Evolutionary conservation across 2,113 vertebrate genomes (phyloP).

Genomic region (Anseranas semipalmata): DNA sequence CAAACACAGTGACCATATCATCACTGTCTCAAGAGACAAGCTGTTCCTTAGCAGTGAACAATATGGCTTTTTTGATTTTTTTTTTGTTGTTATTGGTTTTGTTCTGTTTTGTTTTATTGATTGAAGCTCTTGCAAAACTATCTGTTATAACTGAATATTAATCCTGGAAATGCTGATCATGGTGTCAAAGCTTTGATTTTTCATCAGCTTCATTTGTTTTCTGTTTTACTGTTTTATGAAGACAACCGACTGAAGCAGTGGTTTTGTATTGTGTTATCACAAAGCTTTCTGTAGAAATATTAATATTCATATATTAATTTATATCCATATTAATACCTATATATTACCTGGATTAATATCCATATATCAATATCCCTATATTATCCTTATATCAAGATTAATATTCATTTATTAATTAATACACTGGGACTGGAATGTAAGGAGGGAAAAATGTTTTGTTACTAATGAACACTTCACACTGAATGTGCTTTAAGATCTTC

Average conservation of each 20-base stretch:
- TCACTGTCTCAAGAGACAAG: neutral
- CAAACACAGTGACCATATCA: neutral
- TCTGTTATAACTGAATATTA: neutral
- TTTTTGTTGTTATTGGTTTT: no score
- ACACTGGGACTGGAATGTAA: neutral
- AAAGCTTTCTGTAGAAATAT: neutral
- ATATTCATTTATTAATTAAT: neutral
- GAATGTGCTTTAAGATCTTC: neutral
- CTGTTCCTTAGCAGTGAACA: neutral
- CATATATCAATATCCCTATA: neutral
- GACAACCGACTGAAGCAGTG: neutral
- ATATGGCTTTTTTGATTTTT: accelerated
- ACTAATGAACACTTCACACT: neutral
- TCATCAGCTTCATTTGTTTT: neutral
- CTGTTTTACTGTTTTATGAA: neutral
- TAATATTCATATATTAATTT: neutral
- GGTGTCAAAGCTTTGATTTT: neutral
- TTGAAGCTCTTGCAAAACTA: neutral
- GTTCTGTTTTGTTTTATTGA: neutral
- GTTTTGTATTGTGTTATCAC: neutral
- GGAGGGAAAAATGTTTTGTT: neutral
- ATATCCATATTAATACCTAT: neutral
- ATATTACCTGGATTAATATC: neutral
- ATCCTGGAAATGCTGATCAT: neutral
- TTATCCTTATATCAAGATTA: neutral